Base-by-base conservation (phyloP, 2,113 vertebrate species). In the Eulacestoma nigropectus region DNA sequence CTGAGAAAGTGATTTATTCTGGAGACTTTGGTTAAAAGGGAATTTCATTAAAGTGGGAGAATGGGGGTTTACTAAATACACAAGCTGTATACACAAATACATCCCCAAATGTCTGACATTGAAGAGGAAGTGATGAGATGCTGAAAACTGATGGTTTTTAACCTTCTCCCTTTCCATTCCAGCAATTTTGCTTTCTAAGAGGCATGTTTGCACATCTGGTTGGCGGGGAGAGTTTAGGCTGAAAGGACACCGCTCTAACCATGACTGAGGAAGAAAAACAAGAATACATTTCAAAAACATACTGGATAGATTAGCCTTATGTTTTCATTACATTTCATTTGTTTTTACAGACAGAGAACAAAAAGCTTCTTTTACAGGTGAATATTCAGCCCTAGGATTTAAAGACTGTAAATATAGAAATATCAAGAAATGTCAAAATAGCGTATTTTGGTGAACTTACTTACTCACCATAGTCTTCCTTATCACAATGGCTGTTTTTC, bases 151-250 rank as follows among this genome's bases (percentile, higher is more conserved):
- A 42, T 74, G 65, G 46, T 68, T 88, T 96, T 96, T 96, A 89
- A 84, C 35, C 46, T 93, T 84, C 49, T 55, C 14, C 25, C 41
- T 41, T 64, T 88, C 59, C 72, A 76, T 89, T 88, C 26, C 77
- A 97, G 93, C 0, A 14, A 70, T 79, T 95, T 96, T 88, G 12
- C 77, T 96, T 95, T 91, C 80, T 84, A 75, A 95, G 87, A 87
- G 70, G 27, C n/a, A 53, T 95, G 90, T 96, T 97, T 98, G 91
- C 35, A 96, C 94, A 96, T 97, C 91, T 97, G 83, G 62, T 67
- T 97, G 77, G 73, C 96, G 93, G 69, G 84, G 74, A 95, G 65
- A 96, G 72, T 94, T 97, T 94, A 97, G 67, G 56, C 90, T 96
- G 52, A 96, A 96, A 97, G 93, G 92, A 97, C 52, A 93, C 59